A percentile compares a stretch with the other conserved stretches of the same genome.
Conservation (phyloP, 2,113 vertebrate species). For the Dasypus novemcinctus region DNA sequence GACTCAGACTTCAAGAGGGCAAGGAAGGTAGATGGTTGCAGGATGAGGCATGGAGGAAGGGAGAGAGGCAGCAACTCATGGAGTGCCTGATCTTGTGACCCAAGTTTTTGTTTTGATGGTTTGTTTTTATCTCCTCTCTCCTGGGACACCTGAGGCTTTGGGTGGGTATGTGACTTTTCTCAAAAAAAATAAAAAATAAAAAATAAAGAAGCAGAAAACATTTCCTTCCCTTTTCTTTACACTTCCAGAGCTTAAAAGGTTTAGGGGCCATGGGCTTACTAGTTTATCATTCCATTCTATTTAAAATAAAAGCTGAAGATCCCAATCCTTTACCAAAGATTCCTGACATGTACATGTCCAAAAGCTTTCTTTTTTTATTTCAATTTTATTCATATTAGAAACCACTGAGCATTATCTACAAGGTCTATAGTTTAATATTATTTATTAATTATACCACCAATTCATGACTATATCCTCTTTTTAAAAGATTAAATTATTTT, state of each 20-base stretch:
- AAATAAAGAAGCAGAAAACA: conserved; percentile 42
- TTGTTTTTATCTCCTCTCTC: conserved; percentile 46
- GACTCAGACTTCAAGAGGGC: neutral
- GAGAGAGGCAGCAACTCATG: fast-evolving
- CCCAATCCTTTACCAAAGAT: neutral
- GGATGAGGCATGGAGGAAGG: fast-evolving
- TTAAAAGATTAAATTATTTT: neutral
- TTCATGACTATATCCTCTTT: conserved; percentile 22
- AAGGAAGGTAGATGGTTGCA: fast-evolving
- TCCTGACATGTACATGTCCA: neutral
- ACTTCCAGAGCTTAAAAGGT: conserved; percentile 2
- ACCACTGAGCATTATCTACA: neutral
- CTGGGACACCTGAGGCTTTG: conserved; percentile 72
- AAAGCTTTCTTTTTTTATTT: conserved; percentile 36
- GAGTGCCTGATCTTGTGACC: neutral
- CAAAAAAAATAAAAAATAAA: conserved; percentile 37
- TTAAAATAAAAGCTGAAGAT: neutral
- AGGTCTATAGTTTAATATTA: neutral
- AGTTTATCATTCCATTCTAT: neutral
- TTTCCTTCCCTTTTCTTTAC: conserved; percentile 71
- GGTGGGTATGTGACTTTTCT: conserved; percentile 57
- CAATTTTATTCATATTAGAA: neutral
- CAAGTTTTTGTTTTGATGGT: neutral
- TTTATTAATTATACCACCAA: conserved; percentile 15
- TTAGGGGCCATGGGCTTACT: neutral